phyloP scores from a whole-genome alignment of 2,888 invertebrate species.

The Thecocarcelia acutangulata region DNA sequence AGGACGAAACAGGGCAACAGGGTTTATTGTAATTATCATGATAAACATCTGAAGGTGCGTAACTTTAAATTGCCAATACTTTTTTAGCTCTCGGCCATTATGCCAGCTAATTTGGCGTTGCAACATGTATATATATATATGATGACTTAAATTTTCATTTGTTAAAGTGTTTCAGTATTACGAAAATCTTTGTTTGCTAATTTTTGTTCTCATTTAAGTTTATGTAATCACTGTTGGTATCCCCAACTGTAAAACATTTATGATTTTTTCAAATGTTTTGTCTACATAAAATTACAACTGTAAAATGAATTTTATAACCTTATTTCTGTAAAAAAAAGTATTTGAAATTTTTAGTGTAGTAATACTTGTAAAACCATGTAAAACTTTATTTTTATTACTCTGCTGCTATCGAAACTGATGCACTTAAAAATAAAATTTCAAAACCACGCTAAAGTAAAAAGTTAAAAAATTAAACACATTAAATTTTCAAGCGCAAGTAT shows the following conservation, averaged over 20 bases:
- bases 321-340: slow-evolving; percentile 35
- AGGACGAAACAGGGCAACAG: too few species aligned
- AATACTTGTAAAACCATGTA: slow-evolving; percentile 53
- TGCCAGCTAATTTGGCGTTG: too few species aligned
- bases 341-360: slow-evolving; percentile 46
- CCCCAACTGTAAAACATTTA: background rate
- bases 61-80: too few species aligned
- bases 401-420: background rate
- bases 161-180: too few species aligned
- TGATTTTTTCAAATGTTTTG: slow-evolving; percentile 5
- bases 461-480: too few species aligned
- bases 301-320: slow-evolving; percentile 58
- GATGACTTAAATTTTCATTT: too few species aligned
- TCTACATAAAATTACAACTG: slow-evolving; percentile 36
- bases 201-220: too few species aligned
- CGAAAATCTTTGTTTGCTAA: too few species aligned
- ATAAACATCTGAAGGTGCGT: too few species aligned
- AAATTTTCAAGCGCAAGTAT: slow-evolving; percentile 18
- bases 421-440: background rate
- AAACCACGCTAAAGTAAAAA: background rate
- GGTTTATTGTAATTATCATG: too few species aligned
- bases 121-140: too few species aligned
- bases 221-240: background rate
- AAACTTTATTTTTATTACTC: slow-evolving; percentile 53
- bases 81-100: too few species aligned